These are phyloP conservation scores for rat (Rattus norvegicus) DNA, from an alignment of 2,113 vertebrate genomes.

Conservation along the genomic window GRCr8 NC_086035.1:16954501-16955000, in stretches of 20 bases:
- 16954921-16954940: background rate
- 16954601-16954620: background rate
- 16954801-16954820: constrained; percentile 13
- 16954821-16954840: background rate
- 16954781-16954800: constrained; percentile 11
- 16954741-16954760: background rate
- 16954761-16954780: background rate
- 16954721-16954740: background rate
- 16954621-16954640: background rate
- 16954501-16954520: background rate
- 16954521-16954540: background rate
- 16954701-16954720: background rate
- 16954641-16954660: background rate
- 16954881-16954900: background rate
- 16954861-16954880: background rate
- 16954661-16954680: background rate
- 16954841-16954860: background rate
- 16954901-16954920: background rate
- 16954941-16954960: background rate
- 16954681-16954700: background rate
- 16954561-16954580: background rate
- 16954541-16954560: background rate
- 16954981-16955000: background rate
- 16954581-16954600: background rate
- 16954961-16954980: background rate